Evolutionary conservation across 2,797 vertebrate species (phyloP).

Genomic region (Acestrorhynchus altus): DNA sequence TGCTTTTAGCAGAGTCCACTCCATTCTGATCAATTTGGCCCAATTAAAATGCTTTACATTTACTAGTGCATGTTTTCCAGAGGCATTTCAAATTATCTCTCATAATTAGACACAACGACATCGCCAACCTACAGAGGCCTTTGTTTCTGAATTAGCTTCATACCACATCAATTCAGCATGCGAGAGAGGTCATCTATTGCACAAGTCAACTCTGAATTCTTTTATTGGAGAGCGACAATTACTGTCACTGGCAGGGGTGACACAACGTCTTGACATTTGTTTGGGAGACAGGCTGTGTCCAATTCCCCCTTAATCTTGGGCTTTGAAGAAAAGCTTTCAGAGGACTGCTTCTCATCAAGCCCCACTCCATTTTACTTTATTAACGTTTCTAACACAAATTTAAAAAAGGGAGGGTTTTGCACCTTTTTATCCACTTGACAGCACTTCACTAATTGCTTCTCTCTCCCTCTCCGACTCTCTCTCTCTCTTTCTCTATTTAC

Average conservation of each 20-base stretch:
- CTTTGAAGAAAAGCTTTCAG: constrained; percentile 70
- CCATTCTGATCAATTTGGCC: constrained; percentile 68
- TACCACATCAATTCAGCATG: constrained; percentile 56
- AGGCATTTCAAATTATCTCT: constrained; percentile 64
- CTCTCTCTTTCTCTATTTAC: constrained; percentile 53
- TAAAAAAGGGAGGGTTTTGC: constrained; percentile 73
- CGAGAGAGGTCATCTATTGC: constrained; percentile 43
- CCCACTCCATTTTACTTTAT: constrained; percentile 70
- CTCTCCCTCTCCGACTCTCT: constrained; percentile 44
- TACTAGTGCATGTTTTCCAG: constrained; percentile 61
- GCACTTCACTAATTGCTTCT: constrained; percentile 80
- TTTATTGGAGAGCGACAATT: constrained; percentile 53
- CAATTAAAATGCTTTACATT: constrained; percentile 70
- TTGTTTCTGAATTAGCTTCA: constrained; percentile 64
- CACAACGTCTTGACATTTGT: constrained; percentile 60
- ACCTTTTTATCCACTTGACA: constrained; percentile 82
- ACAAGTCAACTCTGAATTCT: constrained; percentile 52
- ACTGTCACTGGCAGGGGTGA: constrained; percentile 46
- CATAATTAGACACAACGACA: constrained; percentile 63
- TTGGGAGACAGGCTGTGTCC: constrained; percentile 57
- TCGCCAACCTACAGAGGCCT: constrained; percentile 48
- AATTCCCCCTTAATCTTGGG: constrained; percentile 66
- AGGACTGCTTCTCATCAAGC: constrained; percentile 63
- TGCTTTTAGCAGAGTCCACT: constrained; percentile 69
- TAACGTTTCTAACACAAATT: constrained; percentile 76